Percentiles rank a stretch among this genome's conserved stretches.
These are phyloP conservation scores for Aramus guarauna DNA, from an alignment of 2,113 vertebrate genomes.

Conservation along the genomic window DNA sequence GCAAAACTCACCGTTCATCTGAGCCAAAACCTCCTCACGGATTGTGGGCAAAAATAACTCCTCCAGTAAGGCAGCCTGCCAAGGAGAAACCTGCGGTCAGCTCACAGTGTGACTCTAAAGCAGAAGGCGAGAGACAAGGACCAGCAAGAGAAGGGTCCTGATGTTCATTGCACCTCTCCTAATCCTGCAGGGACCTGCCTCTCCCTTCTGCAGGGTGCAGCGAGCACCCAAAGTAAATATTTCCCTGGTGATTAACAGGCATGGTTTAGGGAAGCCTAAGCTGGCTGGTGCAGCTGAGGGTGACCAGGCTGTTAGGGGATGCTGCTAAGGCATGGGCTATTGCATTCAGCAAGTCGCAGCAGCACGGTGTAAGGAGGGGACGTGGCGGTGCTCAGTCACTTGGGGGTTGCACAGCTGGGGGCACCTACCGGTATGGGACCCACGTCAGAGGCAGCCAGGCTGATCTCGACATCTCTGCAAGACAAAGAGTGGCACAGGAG, in stretches of 20 bases:
- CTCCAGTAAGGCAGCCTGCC: constrained; percentile 15
- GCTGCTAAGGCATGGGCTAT: not conserved
- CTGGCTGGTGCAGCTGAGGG: not conserved
- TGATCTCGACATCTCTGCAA: constrained; percentile 19
- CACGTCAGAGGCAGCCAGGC: constrained; percentile 30
- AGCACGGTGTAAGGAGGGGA: not conserved
- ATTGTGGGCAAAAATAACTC: not conserved
- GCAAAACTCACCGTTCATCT: not conserved
- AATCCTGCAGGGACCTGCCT: rapidly evolving
- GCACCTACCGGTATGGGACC: constrained; percentile 34
- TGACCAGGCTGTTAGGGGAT: not conserved
- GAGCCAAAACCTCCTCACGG: not conserved
- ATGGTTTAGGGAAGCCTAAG: not conserved
- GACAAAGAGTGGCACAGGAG: not conserved
- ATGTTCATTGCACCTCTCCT: not conserved
- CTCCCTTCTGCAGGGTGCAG: not conserved
- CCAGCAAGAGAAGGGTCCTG: not conserved
- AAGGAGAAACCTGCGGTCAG: not conserved
- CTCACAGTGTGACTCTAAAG: rapidly evolving
- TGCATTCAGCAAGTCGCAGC: not conserved
- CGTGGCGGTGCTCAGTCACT: rapidly evolving
- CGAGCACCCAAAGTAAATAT: not conserved
- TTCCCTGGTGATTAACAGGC: not conserved
- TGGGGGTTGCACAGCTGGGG: not conserved
- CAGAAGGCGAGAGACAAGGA: not conserved